Conservation (phyloP, 37 sponge, comb jelly and placozoan species). For the Aplysina aerophoba region DNA sequence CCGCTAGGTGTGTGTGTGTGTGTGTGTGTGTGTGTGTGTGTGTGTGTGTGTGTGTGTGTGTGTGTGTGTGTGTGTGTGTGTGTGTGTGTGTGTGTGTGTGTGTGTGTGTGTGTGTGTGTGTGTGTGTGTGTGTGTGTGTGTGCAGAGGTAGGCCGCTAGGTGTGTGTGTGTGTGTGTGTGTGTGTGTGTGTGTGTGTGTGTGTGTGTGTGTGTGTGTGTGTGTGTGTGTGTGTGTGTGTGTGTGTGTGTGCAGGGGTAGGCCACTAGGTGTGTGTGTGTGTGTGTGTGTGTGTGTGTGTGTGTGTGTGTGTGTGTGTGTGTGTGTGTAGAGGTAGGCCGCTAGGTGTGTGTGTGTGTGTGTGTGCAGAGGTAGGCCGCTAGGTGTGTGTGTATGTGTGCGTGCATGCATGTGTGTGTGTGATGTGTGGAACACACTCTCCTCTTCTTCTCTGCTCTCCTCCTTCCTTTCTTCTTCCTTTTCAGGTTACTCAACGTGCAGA, state of each 20-base stretch:
- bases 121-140: neutral
- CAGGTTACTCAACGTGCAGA: slow-evolving; percentile 68
- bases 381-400: neutral
- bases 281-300: no score
- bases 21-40: slow-evolving; percentile 20
- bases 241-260: slow-evolving; percentile 67
- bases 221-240: slow-evolving; percentile 1
- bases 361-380: no score
- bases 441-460: no score
- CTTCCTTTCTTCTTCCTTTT: neutral
- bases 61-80: slow-evolving; percentile 12
- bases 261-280: slow-evolving; percentile 22
- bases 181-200: slow-evolving; percentile 3
- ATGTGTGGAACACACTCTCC: no score
- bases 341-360: neutral
- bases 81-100: neutral
- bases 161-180: slow-evolving; percentile 38
- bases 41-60: slow-evolving; percentile 12
- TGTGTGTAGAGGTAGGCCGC: no score
- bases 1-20: slow-evolving; percentile 19
- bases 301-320: slow-evolving; percentile 11
- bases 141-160: slow-evolving; percentile 58
- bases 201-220: slow-evolving; percentile 3
- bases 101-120: neutral
- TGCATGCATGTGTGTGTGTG: neutral